phyloP scores from a whole-genome alignment of 2,888 invertebrate species.

The Sinhomidia bicolor region DNA sequence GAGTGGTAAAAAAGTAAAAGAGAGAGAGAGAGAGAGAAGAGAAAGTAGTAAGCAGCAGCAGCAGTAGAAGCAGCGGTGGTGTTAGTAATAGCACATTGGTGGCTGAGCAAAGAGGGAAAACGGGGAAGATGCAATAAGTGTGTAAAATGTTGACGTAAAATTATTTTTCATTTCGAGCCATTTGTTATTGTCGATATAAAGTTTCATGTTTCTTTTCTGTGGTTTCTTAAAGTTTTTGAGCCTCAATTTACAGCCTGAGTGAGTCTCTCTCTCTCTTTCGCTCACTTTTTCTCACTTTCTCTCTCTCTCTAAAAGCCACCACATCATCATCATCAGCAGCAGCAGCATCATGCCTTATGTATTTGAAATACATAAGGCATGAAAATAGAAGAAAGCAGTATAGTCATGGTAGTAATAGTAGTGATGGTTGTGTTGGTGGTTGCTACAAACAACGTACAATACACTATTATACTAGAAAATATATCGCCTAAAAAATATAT shows the following conservation, averaged over 20 bases:
- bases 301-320: constrained; percentile 3
- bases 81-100: no score
- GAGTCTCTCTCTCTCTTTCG: constrained; percentile 18
- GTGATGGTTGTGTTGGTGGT: constrained; percentile 25
- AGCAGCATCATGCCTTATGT: background rate
- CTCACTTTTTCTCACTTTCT: no score
- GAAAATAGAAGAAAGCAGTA: background rate
- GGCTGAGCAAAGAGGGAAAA: background rate
- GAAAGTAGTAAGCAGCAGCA: background rate
- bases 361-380: constrained; percentile 20
- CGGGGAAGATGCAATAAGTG: constrained; percentile 42
- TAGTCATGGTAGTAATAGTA: background rate
- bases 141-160: constrained; percentile 75
- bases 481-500: background rate
- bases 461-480: background rate
- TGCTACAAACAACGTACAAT: background rate
- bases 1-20: background rate
- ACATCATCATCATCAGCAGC: constrained; percentile 2
- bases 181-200: constrained; percentile 76
- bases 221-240: constrained; percentile 70
- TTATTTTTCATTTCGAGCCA: constrained; percentile 75
- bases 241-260: constrained; percentile 66
- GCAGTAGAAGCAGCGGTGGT: no score
- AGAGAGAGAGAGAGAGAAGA: background rate
- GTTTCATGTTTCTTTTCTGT: constrained; percentile 73